Conservation (phyloP, 2,113 vertebrate species). For the Genyomyrus donnyi region DNA sequence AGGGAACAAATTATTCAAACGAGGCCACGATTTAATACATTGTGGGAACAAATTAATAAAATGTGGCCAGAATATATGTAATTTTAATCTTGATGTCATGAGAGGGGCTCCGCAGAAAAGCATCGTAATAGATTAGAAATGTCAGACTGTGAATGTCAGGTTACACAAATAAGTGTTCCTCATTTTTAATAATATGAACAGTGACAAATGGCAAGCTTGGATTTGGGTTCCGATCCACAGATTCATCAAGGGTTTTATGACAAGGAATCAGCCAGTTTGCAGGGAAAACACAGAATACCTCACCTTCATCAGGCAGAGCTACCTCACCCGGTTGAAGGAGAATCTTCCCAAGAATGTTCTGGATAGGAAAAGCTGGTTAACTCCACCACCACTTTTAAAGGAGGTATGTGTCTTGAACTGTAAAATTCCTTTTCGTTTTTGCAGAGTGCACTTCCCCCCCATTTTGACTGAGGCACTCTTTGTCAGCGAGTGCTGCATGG, state of each 20-base stretch:
- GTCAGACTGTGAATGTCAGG: background rate
- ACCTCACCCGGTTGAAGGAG: conserved; percentile 69
- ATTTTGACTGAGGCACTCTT: background rate
- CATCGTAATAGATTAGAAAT: background rate
- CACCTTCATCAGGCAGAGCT: conserved; percentile 70
- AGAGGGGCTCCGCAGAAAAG: background rate
- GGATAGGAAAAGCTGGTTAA: conserved; percentile 78
- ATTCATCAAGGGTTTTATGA: conserved; percentile 85
- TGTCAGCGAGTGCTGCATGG: background rate
- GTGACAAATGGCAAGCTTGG: background rate
- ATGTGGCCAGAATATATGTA: background rate
- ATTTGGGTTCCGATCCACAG: conserved; percentile 45
- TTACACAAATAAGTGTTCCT: background rate
- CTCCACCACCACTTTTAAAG: conserved; percentile 67
- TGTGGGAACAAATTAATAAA: background rate
- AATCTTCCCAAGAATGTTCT: conserved; percentile 76
- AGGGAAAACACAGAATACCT: conserved; percentile 74
- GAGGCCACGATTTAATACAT: too few relatives aligned
- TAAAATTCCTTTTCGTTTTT: background rate
- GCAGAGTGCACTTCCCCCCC: background rate
- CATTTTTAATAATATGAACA: background rate
- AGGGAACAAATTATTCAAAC: background rate
- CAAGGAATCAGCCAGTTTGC: conserved; percentile 66
- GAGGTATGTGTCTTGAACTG: conserved; percentile 53
- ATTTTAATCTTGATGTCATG: background rate